Evolutionary conservation across 2,797 vertebrate species (phyloP).

Genomic region (Melanotaenia parkinsoni): DNA sequence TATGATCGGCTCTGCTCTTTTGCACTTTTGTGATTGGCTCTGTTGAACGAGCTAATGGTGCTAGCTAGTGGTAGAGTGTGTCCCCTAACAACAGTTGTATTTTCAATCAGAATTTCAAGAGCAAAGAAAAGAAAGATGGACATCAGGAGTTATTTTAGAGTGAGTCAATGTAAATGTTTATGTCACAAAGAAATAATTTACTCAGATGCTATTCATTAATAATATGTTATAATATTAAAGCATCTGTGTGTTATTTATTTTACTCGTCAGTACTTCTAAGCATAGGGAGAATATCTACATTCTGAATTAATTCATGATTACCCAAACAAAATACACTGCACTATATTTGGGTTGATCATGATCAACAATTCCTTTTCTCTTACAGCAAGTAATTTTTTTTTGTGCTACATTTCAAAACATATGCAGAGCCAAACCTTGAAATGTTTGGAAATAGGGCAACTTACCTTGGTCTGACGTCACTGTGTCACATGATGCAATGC

Average conservation of each 20-base stretch:
- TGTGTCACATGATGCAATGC: conserved; percentile 70
- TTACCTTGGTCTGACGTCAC: conserved; percentile 73
- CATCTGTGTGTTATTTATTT: too few relatives aligned
- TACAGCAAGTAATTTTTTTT: too few relatives aligned
- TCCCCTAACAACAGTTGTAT: background rate
- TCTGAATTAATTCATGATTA: too few relatives aligned
- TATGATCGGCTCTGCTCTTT: background rate
- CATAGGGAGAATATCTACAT: too few relatives aligned
- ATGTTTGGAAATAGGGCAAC: conserved; percentile 3
- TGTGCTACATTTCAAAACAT: background rate
- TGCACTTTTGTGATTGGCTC: background rate
- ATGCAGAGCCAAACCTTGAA: background rate
- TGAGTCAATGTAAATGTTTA: too few relatives aligned
- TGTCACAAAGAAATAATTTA: background rate
- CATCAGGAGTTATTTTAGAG: too few relatives aligned
- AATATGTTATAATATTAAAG: background rate
- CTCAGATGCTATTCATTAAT: background rate
- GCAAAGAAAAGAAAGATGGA: background rate
- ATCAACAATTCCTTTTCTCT: too few relatives aligned
- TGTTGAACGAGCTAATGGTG: background rate
- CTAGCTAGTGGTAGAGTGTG: background rate
- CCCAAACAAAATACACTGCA: too few relatives aligned
- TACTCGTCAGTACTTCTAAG: too few relatives aligned
- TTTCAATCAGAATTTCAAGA: background rate
- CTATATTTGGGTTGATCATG: too few relatives aligned